These are phyloP conservation scores for Halyomorpha halys DNA, from an alignment of 1,140 invertebrate species.

Conservation along the genomic window DNA sequence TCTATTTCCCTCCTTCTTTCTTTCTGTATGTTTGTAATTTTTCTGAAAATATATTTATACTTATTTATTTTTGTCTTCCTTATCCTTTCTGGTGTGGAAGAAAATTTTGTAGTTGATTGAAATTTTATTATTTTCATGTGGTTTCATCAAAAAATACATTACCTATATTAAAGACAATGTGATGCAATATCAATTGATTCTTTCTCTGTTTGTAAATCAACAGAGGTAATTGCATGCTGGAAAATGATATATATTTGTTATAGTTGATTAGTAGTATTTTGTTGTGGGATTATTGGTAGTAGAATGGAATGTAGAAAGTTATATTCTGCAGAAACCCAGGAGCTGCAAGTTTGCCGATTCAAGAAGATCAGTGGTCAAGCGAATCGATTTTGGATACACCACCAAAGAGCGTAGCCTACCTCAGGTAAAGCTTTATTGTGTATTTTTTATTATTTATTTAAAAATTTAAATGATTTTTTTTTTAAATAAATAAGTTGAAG, in stretches of 20 bases:
- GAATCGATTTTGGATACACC: slow-evolving; percentile 38
- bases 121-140: no score
- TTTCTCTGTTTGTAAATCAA: no score
- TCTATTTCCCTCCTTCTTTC: no score
- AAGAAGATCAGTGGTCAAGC: slow-evolving; percentile 38
- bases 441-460: neutral
- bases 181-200: no score
- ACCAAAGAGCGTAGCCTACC: slow-evolving; percentile 31
- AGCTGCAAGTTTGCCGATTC: slow-evolving; percentile 16
- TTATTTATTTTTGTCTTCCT: no score
- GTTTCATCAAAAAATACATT: no score
- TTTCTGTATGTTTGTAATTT: no score
- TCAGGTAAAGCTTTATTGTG: slow-evolving; percentile 34
- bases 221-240: no score
- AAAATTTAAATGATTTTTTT: slow-evolving; percentile 1
- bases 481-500: slow-evolving; percentile 29
- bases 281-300: slow-evolving; percentile 9
- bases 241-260: neutral
- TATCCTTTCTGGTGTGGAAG: no score
- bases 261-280: neutral
- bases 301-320: slow-evolving; percentile 11
- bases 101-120: no score
- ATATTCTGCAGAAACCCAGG: slow-evolving; percentile 18
- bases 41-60: no score
- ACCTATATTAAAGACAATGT: no score